Percentiles rank a stretch among this genome's conserved stretches.
phyloP scores from a whole-genome alignment of 2,113 vertebrate genomes.

The mouse (Mus musculus) region GRCm39 chr14:26901501-26902000 shows the following conservation, averaged over 20 bases:
- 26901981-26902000: background rate
- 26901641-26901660: slow-evolving; percentile 18
- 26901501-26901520: background rate
- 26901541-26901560: background rate
- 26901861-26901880: background rate
- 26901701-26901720: background rate
- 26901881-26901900: background rate
- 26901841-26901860: background rate
- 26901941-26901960: background rate
- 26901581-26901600: slow-evolving; percentile 37
- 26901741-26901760: background rate
- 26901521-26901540: background rate
- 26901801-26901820: background rate
- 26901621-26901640: background rate
- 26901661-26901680: background rate
- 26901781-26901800: background rate
- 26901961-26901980: background rate
- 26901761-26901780: background rate
- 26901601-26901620: slow-evolving; percentile 3
- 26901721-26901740: background rate
- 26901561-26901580: background rate
- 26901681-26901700: background rate
- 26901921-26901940: background rate
- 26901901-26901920: background rate
- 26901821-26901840: background rate